Evolutionary conservation across 2,888 invertebrate genomes (phyloP).

Genomic region (Heliconius erato): DNA sequence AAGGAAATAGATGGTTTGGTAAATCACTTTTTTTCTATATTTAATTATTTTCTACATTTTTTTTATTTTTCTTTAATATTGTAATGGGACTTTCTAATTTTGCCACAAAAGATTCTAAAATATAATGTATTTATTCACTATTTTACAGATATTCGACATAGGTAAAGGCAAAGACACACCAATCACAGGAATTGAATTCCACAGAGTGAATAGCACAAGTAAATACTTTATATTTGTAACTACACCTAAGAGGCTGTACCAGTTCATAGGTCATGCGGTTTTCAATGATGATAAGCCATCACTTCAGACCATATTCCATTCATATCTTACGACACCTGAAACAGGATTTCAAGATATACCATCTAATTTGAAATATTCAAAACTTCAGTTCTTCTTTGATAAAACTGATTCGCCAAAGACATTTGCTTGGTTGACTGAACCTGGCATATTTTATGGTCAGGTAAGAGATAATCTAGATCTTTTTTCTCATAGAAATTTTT

Average conservation of each 20-base stretch:
- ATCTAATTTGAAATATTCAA: constrained; percentile 91
- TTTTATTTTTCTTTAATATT: background rate
- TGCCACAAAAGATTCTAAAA: background rate
- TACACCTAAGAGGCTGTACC: constrained; percentile 93
- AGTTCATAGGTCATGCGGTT: constrained; percentile 92
- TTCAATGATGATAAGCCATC: constrained; percentile 91
- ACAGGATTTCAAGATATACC: constrained; percentile 90
- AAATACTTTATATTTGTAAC: constrained; percentile 94
- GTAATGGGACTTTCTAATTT: background rate
- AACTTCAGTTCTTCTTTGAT: constrained; percentile 91
- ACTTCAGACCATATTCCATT: constrained; percentile 91
- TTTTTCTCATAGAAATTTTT: background rate
- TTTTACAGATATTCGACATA: constrained; percentile 92
- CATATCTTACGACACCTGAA: constrained; percentile 90
- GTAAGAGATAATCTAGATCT: constrained; percentile 73
- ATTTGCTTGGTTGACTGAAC: constrained; percentile 95
- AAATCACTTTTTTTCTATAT: constrained; percentile 58
- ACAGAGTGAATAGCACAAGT: constrained; percentile 89
- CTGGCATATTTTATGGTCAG: constrained; percentile 92
- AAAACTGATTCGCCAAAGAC: constrained; percentile 89
- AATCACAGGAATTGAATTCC: constrained; percentile 95
- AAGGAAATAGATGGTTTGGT: constrained; percentile 92
- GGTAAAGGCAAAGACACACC: constrained; percentile 91
- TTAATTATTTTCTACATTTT: background rate
- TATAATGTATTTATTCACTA: background rate